Conservation (phyloP, 2,888 invertebrate species). For the Ochropleura leucogaster region DNA sequence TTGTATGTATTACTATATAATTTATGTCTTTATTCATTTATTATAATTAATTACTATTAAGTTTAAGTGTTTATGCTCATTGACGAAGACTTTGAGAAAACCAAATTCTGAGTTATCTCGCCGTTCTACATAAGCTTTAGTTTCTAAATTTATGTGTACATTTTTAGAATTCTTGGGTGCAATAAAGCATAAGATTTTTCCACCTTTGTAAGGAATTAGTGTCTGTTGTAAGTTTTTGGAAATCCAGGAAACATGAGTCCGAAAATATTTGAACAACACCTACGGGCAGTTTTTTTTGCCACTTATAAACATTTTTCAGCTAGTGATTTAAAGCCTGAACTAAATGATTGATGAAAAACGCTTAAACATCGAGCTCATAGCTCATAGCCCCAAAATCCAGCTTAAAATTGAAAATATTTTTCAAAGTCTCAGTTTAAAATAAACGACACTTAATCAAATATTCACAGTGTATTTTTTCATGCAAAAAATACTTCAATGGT, state of each 20-base stretch:
- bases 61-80: too few relatives aligned
- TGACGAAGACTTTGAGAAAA: too few relatives aligned
- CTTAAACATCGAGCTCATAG: neutral
- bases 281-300: neutral
- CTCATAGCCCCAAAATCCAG: neutral
- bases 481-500: constrained; percentile 13
- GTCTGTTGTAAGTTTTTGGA: too few relatives aligned
- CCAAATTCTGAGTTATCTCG: too few relatives aligned
- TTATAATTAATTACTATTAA: too few relatives aligned
- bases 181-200: too few relatives aligned
- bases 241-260: neutral
- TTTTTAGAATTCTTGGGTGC: too few relatives aligned
- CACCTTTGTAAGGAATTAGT: too few relatives aligned
- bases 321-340: neutral
- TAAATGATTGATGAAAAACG: neutral
- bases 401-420: neutral
- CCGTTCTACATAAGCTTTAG: too few relatives aligned
- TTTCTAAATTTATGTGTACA: too few relatives aligned
- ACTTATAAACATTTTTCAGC: neutral
- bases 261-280: neutral
- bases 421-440: neutral
- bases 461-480: neutral
- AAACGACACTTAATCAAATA: neutral
- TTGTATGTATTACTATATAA: too few relatives aligned
- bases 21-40: too few relatives aligned